Evolutionary conservation across 2,888 invertebrate species (phyloP), one percentile per base, ranked within the genome.

Genomic region (Corythucha ciliata): DNA sequence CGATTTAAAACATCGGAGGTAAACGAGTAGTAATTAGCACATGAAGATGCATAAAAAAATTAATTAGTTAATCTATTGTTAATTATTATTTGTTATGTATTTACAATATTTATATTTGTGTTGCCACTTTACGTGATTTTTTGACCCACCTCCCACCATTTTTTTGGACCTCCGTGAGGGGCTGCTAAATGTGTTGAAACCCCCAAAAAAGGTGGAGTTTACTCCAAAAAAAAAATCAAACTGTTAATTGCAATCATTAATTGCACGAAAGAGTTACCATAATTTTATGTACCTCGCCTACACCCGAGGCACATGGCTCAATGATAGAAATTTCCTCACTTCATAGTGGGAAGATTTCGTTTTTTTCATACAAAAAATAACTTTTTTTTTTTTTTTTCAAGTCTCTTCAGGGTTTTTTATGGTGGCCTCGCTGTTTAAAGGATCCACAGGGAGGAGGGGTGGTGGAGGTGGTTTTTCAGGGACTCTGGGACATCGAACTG

Each of bases 401-500:
- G 49, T 41, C 41, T 33, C 42, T 49, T 49, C 49, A 18, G 49
- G 18, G 26, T 32, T 48, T 36, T 27, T 24, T 39, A 34, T 33
- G n/a, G 34, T 47, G 32, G 49, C 32, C n/a, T 49, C 42, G 25
- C 32, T 52, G 33, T 46, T 29, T 22, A 40, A 34, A 16, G n/a
- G n/a, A n/a, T n/a, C n/a, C n/a, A n/a, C n/a, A n/a, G 51, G 44
- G 18, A 45, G 44, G 14, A 12, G 21, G 33, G 32, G 26, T 6
- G 21, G 25, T 24, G 25, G 44, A 21, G 18, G 25, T 5, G 25
- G 47, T 18, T 22, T 29, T n/a, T 46, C 54, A 40, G 45, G 68
- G 36, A 79, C 75, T 49, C 78, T 70, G 0, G 80, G 80, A 65
- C 80, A 81, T 44, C 76, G 72, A 1, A 76, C 77, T 21, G 74